phyloP scores from a whole-genome alignment of 2,113 vertebrate species.

The Triplophysa dalaica region DNA sequence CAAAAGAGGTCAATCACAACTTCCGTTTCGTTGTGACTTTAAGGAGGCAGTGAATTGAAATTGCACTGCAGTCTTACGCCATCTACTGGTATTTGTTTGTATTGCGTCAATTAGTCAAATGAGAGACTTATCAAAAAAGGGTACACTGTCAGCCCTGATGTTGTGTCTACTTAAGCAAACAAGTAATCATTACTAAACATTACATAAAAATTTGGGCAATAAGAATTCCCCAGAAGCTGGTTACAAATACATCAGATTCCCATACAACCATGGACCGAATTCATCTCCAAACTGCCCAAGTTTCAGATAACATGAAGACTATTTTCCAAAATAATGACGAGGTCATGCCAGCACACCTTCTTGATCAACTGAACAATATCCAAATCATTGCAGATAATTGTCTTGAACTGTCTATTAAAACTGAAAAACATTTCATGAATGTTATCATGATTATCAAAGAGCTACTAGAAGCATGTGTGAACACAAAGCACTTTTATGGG shows the following conservation, averaged over 20 bases:
- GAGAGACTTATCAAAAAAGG: no score
- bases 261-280: constrained; percentile 61
- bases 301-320: constrained; percentile 33
- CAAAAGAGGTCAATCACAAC: no score
- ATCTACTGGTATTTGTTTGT: no score
- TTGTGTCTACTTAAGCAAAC: no score
- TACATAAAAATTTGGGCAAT: neutral
- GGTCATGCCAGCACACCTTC: constrained; percentile 50
- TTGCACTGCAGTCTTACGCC: no score
- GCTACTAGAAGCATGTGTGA: constrained; percentile 44
- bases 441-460: constrained; percentile 49
- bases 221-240: constrained; percentile 38
- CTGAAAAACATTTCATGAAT: constrained; percentile 19
- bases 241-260: constrained; percentile 52
- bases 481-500: constrained; percentile 34
- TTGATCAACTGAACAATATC: constrained; percentile 53
- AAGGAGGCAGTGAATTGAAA: no score
- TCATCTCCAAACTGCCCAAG: constrained; percentile 48
- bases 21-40: no score
- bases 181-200: no score
- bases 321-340: constrained; percentile 47
- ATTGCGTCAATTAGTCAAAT: no score
- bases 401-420: neutral
- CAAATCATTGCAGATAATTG: constrained; percentile 50
- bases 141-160: no score